Evolutionary conservation across 2,888 invertebrate genomes (phyloP).

Genomic region (Selenia dentaria): DNA sequence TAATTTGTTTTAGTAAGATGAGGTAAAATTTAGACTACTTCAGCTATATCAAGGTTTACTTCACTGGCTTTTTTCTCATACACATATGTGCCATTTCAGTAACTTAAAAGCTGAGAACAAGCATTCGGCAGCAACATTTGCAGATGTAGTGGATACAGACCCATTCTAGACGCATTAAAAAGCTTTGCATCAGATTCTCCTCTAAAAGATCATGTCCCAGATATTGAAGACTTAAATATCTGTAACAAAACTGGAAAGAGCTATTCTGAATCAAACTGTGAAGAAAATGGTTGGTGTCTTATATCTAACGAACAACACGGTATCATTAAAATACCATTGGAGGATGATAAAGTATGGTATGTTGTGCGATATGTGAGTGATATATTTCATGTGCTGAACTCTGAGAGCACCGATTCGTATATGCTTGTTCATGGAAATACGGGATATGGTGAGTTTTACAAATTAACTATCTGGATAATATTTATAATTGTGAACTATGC

Average conservation of each 20-base stretch:
- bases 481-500: too few relatives aligned
- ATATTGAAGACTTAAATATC: slow-evolving; percentile 57
- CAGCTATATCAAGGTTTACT: too few relatives aligned
- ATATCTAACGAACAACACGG: slow-evolving; percentile 35
- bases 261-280: slow-evolving; percentile 23
- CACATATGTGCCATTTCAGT: too few relatives aligned
- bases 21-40: too few relatives aligned
- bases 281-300: slow-evolving; percentile 50
- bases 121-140: slow-evolving; percentile 90
- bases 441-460: slow-evolving; percentile 82
- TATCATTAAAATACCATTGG: too few relatives aligned
- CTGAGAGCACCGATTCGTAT: slow-evolving; percentile 72
- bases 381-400: slow-evolving; percentile 78
- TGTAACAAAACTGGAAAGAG: slow-evolving; percentile 35
- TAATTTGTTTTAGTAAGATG: too few relatives aligned
- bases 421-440: slow-evolving; percentile 89
- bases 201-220: slow-evolving; percentile 44
- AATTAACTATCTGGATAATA: too few relatives aligned
- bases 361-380: slow-evolving; percentile 73
- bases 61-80: too few relatives aligned
- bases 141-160: slow-evolving; percentile 90
- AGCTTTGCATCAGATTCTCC: slow-evolving; percentile 84
- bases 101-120: slow-evolving; percentile 77
- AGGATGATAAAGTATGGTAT: slow-evolving; percentile 75
- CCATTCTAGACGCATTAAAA: slow-evolving; percentile 91